Conservation (phyloP, 2,113 vertebrate genomes). For the Vidua chalybeata region DNA sequence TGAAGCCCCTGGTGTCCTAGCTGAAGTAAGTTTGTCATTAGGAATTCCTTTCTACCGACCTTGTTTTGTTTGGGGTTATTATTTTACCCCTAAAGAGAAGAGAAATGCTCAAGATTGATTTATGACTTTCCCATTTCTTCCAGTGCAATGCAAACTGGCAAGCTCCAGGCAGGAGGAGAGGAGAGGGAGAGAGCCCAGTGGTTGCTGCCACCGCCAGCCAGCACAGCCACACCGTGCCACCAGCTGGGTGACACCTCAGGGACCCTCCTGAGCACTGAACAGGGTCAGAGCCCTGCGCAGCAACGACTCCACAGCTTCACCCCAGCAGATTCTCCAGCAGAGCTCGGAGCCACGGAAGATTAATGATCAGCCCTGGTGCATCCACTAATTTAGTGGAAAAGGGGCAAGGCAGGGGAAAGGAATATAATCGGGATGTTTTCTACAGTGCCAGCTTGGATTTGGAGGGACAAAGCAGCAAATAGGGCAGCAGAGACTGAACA, state of each 20-base stretch:
- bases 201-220: background rate
- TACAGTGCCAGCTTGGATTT: background rate
- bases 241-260: background rate
- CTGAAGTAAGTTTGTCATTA: slow-evolving; percentile 68
- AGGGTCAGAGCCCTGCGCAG: background rate
- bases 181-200: background rate
- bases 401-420: background rate
- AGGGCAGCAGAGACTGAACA: background rate
- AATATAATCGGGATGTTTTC: background rate
- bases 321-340: background rate
- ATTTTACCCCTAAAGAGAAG: slow-evolving; percentile 70
- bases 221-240: background rate
- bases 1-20: slow-evolving; percentile 61
- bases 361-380: background rate
- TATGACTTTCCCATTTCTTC: slow-evolving; percentile 44
- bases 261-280: background rate
- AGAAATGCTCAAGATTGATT: slow-evolving; percentile 63
- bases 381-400: background rate
- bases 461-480: background rate
- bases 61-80: slow-evolving; percentile 68
- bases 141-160: slow-evolving; percentile 9
- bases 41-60: slow-evolving; percentile 65
- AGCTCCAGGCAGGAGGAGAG: background rate
- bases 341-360: background rate
- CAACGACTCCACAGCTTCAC: background rate